phyloP scores from a whole-genome alignment of 2,797 vertebrate species.

The Poeciliopsis gracilis region DNA sequence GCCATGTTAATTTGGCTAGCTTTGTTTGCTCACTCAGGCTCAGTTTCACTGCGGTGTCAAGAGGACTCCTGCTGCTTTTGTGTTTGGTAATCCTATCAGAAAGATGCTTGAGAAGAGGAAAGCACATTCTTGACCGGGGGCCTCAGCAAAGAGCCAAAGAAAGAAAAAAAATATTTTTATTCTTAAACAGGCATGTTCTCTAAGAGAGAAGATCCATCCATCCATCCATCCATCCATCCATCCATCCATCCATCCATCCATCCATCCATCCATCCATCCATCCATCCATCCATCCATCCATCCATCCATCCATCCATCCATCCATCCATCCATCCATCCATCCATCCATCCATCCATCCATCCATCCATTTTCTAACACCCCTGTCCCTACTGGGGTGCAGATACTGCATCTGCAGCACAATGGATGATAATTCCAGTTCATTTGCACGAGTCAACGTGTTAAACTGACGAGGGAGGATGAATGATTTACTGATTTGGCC shows the following conservation, averaged over 20 bases:
- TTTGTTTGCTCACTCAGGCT: conserved; percentile 6
- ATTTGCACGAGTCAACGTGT: neutral
- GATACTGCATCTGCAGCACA: neutral
- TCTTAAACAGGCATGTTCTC: neutral
- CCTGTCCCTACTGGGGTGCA: no score
- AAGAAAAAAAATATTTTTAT: neutral
- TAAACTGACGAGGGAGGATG: neutral
- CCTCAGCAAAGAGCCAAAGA: neutral
- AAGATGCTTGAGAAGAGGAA: conserved; percentile 14
- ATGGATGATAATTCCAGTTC: neutral
- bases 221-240: no score
- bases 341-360: no score
- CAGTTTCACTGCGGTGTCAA: neutral
- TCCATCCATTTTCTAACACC: no score
- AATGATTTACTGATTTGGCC: conserved; percentile 5
- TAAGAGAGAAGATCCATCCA: neutral
- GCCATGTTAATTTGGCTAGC: neutral
- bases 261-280: no score
- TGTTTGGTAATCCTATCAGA: conserved; percentile 12
- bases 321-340: no score
- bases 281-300: no score
- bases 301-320: no score
- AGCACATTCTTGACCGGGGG: neutral
- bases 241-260: no score
- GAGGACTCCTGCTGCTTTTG: conserved; percentile 1